phyloP scores from a whole-genome alignment of 2,113 vertebrate species.

The Tringa solitaria region DNA sequence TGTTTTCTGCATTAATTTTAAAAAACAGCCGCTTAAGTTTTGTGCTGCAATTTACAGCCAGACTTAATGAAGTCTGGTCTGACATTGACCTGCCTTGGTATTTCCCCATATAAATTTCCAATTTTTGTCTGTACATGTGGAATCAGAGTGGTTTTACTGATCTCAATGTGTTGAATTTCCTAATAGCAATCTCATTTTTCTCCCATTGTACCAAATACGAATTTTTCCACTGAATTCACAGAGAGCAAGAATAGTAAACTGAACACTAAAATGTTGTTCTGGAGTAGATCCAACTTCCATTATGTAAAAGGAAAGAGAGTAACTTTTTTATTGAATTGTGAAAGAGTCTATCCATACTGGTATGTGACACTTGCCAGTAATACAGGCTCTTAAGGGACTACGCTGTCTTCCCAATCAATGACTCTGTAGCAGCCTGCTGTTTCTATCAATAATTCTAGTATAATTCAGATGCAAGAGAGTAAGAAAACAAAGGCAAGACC shows the following conservation, averaged over 20 bases:
- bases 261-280: not conserved
- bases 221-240: not conserved
- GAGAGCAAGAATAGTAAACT: not conserved
- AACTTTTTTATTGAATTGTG: not conserved
- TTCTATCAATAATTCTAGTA: not conserved
- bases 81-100: not conserved
- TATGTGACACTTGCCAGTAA: not conserved
- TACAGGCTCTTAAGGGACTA: not conserved
- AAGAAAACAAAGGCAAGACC: not conserved
- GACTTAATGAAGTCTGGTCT: not conserved
- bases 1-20: not conserved
- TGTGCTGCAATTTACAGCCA: not conserved
- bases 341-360: not conserved
- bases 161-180: not conserved
- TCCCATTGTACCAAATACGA: not conserved
- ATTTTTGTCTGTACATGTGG: not conserved
- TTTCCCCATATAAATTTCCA: not conserved
- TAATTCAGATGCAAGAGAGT: not conserved
- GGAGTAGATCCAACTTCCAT: not conserved
- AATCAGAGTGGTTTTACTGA: not conserved
- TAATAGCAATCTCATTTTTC: not conserved
- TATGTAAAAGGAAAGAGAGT: not conserved
- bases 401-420: not conserved
- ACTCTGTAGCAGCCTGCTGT: not conserved
- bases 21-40: not conserved